Base-by-base conservation (phyloP, 2,113 vertebrate species). In the Leptocoma aspasia region DNA sequence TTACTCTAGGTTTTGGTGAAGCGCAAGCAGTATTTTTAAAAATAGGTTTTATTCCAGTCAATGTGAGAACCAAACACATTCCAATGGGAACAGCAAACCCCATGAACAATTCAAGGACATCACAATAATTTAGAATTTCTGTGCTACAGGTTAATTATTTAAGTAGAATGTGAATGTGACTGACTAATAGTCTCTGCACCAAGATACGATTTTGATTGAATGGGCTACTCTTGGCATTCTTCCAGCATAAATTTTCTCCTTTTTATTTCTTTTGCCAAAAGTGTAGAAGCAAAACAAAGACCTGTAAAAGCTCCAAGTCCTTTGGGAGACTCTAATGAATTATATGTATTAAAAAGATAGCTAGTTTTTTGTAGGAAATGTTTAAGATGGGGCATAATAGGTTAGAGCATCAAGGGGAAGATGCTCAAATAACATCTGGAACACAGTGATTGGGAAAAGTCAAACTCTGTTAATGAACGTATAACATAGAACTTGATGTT, bases 121-220 rank as follows among this genome's bases (percentile, higher is more conserved):
- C 60, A 79, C 54, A 91, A 66, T 61, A 88, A 92, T 79, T 82
- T 64, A 73, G 57, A 68, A 83, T 96, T 92, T 91, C 87, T 93
- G 69, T 78, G 59, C 86, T 95, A 95, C 52, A 76, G 88, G 64
- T 95, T 94, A 95, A 96, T 95, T 92, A 94, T 96, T 96, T 86
- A 86, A 60, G 37, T 82, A 92, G 87, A 91, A 97, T 66, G 73
- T 87, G 77, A 39, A 50, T 89, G 87, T 91, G 94, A 95, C 89
- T 93, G 89, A 89, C 85, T 96, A 96, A 96, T 95, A 91, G 57
- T 54, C 77, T 77, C 33, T 92, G 73, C 80, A 91, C 31, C 70
- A 94, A 91, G 77, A 90, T 87, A 83, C 78, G 23, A 84, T 94
- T 97, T 97, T 96, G 94, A 95, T 96, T 86, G 91, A 96, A 96